A percentile compares a stretch with the other conserved stretches of the same genome.
These are phyloP conservation scores for Lerema accius DNA, from an alignment of 1,140 invertebrate species.

Conservation along the genomic window DNA sequence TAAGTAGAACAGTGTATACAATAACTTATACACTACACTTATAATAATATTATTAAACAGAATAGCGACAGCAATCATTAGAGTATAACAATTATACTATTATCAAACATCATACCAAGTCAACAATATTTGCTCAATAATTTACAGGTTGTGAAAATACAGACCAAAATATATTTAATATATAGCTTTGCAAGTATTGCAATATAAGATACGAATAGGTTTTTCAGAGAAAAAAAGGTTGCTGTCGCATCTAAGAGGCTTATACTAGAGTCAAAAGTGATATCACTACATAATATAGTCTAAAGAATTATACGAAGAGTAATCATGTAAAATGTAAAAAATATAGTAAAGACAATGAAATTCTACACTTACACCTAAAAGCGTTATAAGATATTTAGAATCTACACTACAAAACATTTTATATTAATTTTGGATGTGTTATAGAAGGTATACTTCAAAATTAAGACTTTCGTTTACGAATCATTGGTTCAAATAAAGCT, in stretches of 20 bases:
- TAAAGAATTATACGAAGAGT: background rate
- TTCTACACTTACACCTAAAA: constrained; percentile 12
- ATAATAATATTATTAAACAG: constrained; percentile 6
- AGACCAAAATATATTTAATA: too few relatives aligned
- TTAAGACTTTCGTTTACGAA: constrained; percentile 8
- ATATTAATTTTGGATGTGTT: background rate
- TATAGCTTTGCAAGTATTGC: too few relatives aligned
- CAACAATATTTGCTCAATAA: too few relatives aligned
- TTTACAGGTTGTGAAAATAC: too few relatives aligned
- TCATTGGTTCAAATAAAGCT: constrained; percentile 24
- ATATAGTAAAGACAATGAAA: background rate
- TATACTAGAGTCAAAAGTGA: constrained; percentile 1
- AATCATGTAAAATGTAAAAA: constrained; percentile 11
- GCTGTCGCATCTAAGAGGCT: background rate
- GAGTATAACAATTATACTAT: background rate
- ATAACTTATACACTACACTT: constrained; percentile 19
- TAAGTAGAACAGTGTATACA: constrained; percentile 7
- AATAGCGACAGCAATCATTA: constrained; percentile 6
- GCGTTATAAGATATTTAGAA: constrained; percentile 4
- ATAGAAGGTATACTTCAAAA: background rate
- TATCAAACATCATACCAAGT: too few relatives aligned
- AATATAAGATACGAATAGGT: too few relatives aligned
- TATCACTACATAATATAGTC: too few relatives aligned
- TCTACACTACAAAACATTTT: background rate
- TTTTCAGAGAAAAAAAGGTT: too few relatives aligned